Evolutionary conservation across 2,888 invertebrate genomes (phyloP).

Genomic region (Caenorhabditis angaria): DNA sequence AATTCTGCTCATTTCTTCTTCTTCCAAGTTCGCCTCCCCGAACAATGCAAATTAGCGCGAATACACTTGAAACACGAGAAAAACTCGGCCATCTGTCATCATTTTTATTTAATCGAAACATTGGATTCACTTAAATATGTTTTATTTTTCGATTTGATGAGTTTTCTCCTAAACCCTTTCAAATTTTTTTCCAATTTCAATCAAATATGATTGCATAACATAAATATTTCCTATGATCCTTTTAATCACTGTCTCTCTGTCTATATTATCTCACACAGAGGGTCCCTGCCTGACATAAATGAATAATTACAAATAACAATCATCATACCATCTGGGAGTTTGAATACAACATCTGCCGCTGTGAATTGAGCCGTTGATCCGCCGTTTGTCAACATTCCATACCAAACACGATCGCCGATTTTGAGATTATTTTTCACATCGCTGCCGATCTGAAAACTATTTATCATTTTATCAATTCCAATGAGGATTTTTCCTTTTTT

Average conservation of each 20-base stretch:
- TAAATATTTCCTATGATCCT: too few species aligned
- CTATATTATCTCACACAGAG: too few species aligned
- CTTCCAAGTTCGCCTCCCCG: too few species aligned
- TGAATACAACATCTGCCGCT: slow-evolving; percentile 71
- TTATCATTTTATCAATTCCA: background rate
- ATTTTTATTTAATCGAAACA: background rate
- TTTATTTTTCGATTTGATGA: too few species aligned
- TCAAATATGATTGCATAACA: background rate
- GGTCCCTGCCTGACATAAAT: background rate
- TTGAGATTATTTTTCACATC: slow-evolving; percentile 49
- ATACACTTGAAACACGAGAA: slow-evolving; percentile 1
- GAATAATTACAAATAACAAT: slow-evolving; percentile 3
- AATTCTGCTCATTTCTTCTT: too few species aligned
- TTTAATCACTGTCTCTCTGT: too few species aligned
- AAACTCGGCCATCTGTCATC: background rate
- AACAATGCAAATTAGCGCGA: background rate
- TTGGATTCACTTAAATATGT: too few species aligned
- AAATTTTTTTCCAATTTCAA: too few species aligned
- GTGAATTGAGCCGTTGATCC: slow-evolving; percentile 76
- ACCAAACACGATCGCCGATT: slow-evolving; percentile 69
- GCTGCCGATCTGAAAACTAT: slow-evolving; percentile 41
- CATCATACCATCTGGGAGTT: slow-evolving; percentile 51
- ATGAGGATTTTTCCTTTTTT: too few species aligned
- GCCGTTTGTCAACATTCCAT: slow-evolving; percentile 50
- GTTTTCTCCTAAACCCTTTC: too few species aligned